phyloP scores from a whole-genome alignment of 37 sponge, comb jelly and placozoan genomes.

The Halichondria panicea region DNA sequence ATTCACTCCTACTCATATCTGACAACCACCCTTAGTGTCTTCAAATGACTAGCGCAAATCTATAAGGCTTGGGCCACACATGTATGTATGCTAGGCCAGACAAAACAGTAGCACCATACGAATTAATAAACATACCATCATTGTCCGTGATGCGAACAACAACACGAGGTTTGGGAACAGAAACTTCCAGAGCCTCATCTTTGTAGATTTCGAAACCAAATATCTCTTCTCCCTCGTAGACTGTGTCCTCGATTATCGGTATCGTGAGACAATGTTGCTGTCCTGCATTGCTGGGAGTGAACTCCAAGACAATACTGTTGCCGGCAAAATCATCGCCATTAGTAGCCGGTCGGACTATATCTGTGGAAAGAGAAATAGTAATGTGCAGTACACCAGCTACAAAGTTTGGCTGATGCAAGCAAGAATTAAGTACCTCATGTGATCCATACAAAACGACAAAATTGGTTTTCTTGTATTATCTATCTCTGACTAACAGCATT shows the following conservation, averaged over 20 bases:
- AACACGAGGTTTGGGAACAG: background rate
- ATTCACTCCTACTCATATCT: too few species aligned
- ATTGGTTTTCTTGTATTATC: background rate
- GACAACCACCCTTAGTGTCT: too few species aligned
- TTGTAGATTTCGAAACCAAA: background rate
- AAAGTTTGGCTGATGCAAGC: too few species aligned
- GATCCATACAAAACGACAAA: background rate
- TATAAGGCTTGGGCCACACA: too few species aligned
- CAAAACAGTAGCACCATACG: too few species aligned
- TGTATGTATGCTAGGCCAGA: too few species aligned
- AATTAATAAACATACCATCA: background rate
- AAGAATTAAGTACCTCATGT: background rate
- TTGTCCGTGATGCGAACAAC: background rate
- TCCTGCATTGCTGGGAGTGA: background rate
- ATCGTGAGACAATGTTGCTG: background rate
- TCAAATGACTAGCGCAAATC: too few species aligned
- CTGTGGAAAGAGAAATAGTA: too few species aligned
- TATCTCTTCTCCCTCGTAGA: conserved; percentile 10
- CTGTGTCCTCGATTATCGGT: background rate
- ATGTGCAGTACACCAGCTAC: too few species aligned
- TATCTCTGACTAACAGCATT: background rate
- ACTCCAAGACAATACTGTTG: background rate
- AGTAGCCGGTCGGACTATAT: too few species aligned
- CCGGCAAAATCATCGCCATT: background rate
- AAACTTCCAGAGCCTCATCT: background rate